A percentile compares a stretch with the other conserved stretches of the same genome.
Conservation (phyloP, 2,113 vertebrate species). For the Accipiter cooperii region DNA sequence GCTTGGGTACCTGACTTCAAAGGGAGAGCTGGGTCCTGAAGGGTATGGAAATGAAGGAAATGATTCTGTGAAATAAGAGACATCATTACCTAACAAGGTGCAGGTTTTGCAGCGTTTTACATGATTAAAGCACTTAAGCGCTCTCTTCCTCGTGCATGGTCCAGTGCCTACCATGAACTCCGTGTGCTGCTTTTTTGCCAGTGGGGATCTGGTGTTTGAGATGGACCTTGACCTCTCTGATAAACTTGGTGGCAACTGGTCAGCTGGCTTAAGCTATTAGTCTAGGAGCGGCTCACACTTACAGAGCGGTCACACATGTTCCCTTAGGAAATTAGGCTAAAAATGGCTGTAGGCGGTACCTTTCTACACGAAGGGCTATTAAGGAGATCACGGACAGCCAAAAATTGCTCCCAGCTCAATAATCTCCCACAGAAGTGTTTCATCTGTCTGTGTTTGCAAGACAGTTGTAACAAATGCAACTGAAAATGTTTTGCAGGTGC, state of each 20-base stretch:
- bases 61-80: background rate
- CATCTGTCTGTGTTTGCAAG: background rate
- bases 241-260: background rate
- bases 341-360: background rate
- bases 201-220: background rate
- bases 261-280: background rate
- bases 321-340: background rate
- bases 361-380: background rate
- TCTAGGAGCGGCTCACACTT: background rate
- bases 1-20: background rate
- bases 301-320: background rate
- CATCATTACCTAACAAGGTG: background rate
- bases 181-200: background rate
- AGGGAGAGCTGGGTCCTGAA: accelerated
- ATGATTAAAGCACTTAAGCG: background rate
- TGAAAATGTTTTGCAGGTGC: background rate
- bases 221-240: background rate
- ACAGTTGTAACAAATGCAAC: background rate
- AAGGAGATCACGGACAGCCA: background rate
- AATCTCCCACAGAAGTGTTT: background rate
- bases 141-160: background rate
- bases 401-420: background rate
- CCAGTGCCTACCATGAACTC: background rate
- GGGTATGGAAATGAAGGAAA: background rate
- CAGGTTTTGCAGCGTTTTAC: background rate